Conservation (phyloP, 2,113 vertebrate genomes). For the Tricholaema leucomelas region DNA sequence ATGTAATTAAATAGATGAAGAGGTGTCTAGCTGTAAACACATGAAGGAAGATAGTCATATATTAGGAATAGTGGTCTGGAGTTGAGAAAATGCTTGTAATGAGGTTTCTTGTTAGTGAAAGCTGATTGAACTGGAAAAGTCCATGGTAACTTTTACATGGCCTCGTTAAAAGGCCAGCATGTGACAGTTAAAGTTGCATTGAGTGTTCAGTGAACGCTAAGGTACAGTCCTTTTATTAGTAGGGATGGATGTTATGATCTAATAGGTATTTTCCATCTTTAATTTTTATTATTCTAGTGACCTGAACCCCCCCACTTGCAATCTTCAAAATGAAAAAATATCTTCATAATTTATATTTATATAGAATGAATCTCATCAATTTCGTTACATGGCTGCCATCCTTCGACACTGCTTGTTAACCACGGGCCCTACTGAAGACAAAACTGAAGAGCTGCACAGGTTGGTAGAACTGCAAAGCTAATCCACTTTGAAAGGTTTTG, state of each 20-base stretch:
- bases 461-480: slow-evolving; percentile 66
- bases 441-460: slow-evolving; percentile 98
- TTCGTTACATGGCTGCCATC: slow-evolving; percentile 89
- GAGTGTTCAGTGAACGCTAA: not conserved
- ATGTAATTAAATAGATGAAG: not conserved
- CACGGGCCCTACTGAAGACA: slow-evolving; percentile 89
- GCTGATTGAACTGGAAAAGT: not conserved
- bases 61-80: not conserved
- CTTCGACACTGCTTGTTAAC: slow-evolving; percentile 93
- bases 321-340: slow-evolving; percentile 68
- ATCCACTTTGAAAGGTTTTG: not conserved
- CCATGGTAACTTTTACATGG: not conserved
- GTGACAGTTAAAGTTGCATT: not conserved
- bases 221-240: slow-evolving; percentile 32
- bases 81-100: not conserved
- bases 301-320: slow-evolving; percentile 50
- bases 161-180: not conserved
- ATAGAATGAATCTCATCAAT: slow-evolving; percentile 91
- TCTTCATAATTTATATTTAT: slow-evolving; percentile 71
- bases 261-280: slow-evolving; percentile 66
- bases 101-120: not conserved
- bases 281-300: slow-evolving; percentile 67
- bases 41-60: not conserved
- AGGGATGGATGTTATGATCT: slow-evolving; percentile 49
- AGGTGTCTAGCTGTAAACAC: not conserved